Evolutionary conservation across 2,888 invertebrate species (phyloP).

Genomic region (Dryobota labecula): DNA sequence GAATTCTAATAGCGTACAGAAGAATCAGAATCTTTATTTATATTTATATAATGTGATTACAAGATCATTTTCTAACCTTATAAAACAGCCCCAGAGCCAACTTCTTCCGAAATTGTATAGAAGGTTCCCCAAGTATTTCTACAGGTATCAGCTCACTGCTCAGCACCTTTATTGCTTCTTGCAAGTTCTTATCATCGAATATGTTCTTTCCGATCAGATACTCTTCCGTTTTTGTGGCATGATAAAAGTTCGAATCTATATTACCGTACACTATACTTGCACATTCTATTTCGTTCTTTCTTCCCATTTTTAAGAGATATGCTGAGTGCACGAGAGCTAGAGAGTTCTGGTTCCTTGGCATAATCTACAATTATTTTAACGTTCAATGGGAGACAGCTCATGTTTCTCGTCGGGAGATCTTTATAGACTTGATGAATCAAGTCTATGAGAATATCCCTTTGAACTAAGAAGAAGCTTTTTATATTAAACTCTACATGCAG

Average conservation of each 20-base stretch:
- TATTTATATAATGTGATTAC: not conserved
- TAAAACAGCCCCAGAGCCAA: slow-evolving; percentile 94
- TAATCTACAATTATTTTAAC: slow-evolving; percentile 88
- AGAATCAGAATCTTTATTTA: not conserved
- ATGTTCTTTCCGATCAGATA: slow-evolving; percentile 85
- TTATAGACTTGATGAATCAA: not conserved
- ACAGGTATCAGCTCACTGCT: slow-evolving; percentile 92
- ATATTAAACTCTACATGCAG: not conserved
- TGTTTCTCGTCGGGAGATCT: not conserved
- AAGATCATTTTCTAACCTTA: slow-evolving; percentile 89
- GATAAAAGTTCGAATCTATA: slow-evolving; percentile 89
- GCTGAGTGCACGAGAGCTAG: slow-evolving; percentile 94
- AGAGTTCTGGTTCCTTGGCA: slow-evolving; percentile 94
- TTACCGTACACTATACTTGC: slow-evolving; percentile 93
- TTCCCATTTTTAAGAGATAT: slow-evolving; percentile 91
- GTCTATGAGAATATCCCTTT: not conserved
- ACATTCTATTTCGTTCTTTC: slow-evolving; percentile 69
- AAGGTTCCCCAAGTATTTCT: slow-evolving; percentile 91
- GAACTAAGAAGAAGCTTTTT: not conserved
- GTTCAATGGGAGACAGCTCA: not conserved
- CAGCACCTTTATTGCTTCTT: slow-evolving; percentile 88
- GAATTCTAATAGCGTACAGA: not conserved
- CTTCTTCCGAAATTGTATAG: slow-evolving; percentile 92
- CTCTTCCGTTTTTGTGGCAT: slow-evolving; percentile 91
- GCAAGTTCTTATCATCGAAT: slow-evolving; percentile 81